Conservation (phyloP, 2,888 invertebrate species). For the Ypsolopha scabrella region DNA sequence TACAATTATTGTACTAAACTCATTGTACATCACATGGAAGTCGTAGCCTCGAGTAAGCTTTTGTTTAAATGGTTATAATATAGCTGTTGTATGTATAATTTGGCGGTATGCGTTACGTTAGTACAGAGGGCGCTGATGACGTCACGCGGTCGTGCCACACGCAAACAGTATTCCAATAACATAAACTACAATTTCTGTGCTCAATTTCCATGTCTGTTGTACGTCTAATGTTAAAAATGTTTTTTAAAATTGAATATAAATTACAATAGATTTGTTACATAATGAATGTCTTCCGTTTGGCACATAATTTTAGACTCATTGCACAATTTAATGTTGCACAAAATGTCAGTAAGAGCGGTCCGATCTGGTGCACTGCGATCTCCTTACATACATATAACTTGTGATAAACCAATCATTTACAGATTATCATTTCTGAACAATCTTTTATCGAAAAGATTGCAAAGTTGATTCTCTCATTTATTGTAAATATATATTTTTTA, state of each 20-base stretch:
- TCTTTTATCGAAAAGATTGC: constrained; percentile 43
- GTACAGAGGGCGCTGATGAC: neutral
- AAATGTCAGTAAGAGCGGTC: neutral
- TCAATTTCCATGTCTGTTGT: constrained; percentile 66
- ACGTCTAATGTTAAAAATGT: constrained; percentile 58
- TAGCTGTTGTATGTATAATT: no score
- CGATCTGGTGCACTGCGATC: constrained; percentile 62
- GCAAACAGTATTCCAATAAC: constrained; percentile 34
- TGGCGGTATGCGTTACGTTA: no score
- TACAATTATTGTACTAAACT: no score
- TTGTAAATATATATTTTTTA: constrained; percentile 61
- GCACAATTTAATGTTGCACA: constrained; percentile 59
- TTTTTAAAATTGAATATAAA: constrained; percentile 38
- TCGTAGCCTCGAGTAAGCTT: no score
- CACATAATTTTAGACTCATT: constrained; percentile 55
- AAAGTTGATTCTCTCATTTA: constrained; percentile 58
- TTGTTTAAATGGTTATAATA: no score
- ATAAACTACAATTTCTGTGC: constrained; percentile 53
- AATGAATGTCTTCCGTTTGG: constrained; percentile 75
- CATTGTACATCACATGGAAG: no score
- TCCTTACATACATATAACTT: constrained; percentile 57
- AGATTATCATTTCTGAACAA: constrained; percentile 43
- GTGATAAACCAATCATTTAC: constrained; percentile 52
- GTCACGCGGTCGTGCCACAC: constrained; percentile 1
- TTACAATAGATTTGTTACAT: constrained; percentile 93